Evolutionary conservation across 2,888 invertebrate species (phyloP).

Genomic region (Cinara cedri): DNA sequence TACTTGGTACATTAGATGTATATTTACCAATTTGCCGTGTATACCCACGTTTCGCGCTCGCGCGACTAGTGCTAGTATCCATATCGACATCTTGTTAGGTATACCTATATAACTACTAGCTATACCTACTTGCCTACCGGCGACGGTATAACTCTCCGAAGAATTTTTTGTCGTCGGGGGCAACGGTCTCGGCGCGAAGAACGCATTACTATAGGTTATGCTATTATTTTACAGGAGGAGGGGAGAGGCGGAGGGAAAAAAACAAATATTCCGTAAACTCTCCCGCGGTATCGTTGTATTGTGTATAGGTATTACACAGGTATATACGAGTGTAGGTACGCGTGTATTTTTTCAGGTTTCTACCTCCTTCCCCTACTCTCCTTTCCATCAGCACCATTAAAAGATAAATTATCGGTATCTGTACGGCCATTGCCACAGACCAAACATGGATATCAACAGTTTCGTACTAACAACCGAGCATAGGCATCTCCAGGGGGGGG

Average conservation of each 20-base stretch:
- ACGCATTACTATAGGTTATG: not conserved
- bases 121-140: not conserved
- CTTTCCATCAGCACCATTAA: too few relatives aligned
- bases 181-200: not conserved
- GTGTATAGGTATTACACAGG: too few relatives aligned
- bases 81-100: not conserved
- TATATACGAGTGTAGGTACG: too few relatives aligned
- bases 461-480: too few relatives aligned
- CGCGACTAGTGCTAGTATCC: not conserved
- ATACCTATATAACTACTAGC: not conserved
- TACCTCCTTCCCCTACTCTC: too few relatives aligned
- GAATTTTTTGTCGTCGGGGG: not conserved
- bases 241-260: not conserved
- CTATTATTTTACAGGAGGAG: not conserved
- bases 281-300: too few relatives aligned
- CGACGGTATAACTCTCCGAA: not conserved
- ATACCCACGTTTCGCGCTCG: not conserved
- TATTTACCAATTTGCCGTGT: slow-evolving; percentile 1
- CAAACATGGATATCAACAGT: too few relatives aligned
- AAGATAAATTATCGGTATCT: too few relatives aligned
- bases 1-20: not conserved
- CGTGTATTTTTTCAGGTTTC: too few relatives aligned
- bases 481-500: too few relatives aligned
- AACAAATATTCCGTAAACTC: not conserved
- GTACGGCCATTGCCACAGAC: too few relatives aligned